phyloP scores from a whole-genome alignment of 2,113 vertebrate genomes.

The Callionymus lyra region DNA sequence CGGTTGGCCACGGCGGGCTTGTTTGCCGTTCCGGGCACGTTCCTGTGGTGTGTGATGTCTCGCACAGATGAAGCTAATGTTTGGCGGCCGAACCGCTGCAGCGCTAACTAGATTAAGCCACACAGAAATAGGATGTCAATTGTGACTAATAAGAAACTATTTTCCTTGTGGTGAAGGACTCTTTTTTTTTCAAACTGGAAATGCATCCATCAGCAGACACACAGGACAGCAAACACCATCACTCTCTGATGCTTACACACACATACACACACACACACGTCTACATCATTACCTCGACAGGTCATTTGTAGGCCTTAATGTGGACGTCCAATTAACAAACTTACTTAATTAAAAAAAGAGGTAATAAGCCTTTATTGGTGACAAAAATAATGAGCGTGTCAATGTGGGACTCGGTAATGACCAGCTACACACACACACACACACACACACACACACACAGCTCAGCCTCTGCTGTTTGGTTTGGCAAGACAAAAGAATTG shows the following conservation, averaged over 20 bases:
- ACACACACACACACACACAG: conserved; percentile 2
- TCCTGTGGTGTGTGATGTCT: conserved; percentile 29
- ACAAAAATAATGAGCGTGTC: conserved; percentile 50
- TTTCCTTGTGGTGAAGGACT: conserved; percentile 29
- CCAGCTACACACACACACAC: conserved; percentile 45
- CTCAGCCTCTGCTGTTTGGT: conserved; percentile 33
- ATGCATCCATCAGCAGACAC: conserved; percentile 31
- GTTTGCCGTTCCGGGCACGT: conserved; percentile 57
- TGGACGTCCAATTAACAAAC: conserved; percentile 59
- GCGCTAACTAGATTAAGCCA: conserved; percentile 34
- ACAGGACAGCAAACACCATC: conserved; percentile 38
- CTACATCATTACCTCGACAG: conserved; percentile 51
- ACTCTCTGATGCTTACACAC: conserved; percentile 19
- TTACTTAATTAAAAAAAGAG: conserved; percentile 64
- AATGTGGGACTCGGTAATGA: conserved; percentile 46
- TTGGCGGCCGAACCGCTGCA: conserved; percentile 35
- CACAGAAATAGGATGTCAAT: conserved; percentile 40
- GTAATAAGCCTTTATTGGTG: conserved; percentile 57
- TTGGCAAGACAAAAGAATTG: conserved; percentile 36
- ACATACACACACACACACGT: conserved; percentile 27
- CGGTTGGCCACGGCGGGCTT: conserved; percentile 21
- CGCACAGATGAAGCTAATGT: conserved; percentile 35
- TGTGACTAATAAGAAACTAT: conserved; percentile 47
- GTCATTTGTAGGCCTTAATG: conserved; percentile 40
- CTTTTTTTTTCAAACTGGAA: conserved; percentile 18